Percentiles rank a stretch among this genome's conserved stretches.
phyloP scores from a whole-genome alignment of 2,113 vertebrate genomes.

The Thermophis baileyi region DNA sequence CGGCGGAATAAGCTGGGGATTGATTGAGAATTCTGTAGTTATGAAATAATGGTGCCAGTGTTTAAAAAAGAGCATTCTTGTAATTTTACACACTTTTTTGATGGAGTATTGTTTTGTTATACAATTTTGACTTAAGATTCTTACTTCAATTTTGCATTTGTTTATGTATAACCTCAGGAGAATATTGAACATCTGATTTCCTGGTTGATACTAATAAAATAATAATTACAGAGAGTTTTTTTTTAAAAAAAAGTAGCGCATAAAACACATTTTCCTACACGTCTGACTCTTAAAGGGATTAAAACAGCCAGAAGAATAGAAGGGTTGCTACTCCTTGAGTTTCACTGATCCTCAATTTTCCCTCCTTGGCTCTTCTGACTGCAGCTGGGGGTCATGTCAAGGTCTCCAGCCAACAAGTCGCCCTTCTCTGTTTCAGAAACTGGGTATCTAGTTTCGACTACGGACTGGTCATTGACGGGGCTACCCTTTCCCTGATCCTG shows the following conservation, averaged over 20 bases:
- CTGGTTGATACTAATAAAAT: slow-evolving; percentile 82
- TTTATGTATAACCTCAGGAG: slow-evolving; percentile 78
- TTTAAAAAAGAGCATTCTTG: slow-evolving; percentile 76
- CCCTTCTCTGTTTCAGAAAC: slow-evolving; percentile 61
- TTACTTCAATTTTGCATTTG: slow-evolving; percentile 78
- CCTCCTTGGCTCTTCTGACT: background rate
- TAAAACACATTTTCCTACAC: background rate
- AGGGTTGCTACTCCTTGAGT: background rate
- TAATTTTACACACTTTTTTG: slow-evolving; percentile 80
- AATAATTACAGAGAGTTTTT: slow-evolving; percentile 82
- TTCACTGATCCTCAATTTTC: background rate
- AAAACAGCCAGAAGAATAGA: background rate
- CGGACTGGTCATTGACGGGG: slow-evolving; percentile 93
- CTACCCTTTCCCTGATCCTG: slow-evolving; percentile 86
- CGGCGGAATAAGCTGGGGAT: slow-evolving; percentile 71
- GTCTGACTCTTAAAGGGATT: background rate
- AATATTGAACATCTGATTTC: slow-evolving; percentile 77
- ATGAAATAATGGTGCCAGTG: slow-evolving; percentile 76
- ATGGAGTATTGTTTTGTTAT: slow-evolving; percentile 80
- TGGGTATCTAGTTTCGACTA: slow-evolving; percentile 86
- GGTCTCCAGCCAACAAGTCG: accelerated
- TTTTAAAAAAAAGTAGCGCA: no score
- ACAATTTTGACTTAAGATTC: slow-evolving; percentile 77
- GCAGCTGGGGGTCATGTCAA: background rate
- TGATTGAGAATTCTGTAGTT: slow-evolving; percentile 73